Conservation (phyloP, 2,888 invertebrate genomes). For the Belgica antarctica region DNA sequence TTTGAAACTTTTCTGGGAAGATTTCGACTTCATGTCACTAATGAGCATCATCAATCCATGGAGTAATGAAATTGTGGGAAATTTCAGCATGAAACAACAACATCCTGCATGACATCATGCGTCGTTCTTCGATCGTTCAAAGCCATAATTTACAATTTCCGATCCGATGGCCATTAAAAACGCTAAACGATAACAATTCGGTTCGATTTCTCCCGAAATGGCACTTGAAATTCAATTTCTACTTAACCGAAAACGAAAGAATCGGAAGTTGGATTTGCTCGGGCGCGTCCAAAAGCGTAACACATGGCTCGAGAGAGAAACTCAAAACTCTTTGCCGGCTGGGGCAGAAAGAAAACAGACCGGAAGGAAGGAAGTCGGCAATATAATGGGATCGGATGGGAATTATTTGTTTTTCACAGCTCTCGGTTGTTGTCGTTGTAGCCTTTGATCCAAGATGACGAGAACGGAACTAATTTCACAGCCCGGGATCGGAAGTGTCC, state of each 20-base stretch:
- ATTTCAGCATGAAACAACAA: background rate
- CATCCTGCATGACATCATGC: constrained; percentile 22
- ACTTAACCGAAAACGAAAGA: background rate
- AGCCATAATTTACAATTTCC: constrained; percentile 18
- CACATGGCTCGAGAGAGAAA: constrained; percentile 12
- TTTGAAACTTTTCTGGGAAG: constrained; percentile 2
- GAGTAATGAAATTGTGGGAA: background rate
- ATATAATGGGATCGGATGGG: constrained; percentile 22
- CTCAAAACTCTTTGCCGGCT: background rate
- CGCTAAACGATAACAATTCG: background rate
- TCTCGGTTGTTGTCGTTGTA: no score
- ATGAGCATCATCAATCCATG: background rate
- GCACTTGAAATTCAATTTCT: constrained; percentile 19
- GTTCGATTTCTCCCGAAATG: background rate
- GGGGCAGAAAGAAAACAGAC: background rate
- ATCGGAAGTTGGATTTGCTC: constrained; percentile 14
- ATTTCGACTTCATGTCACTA: constrained; percentile 21
- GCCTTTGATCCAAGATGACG: constrained; percentile 2
- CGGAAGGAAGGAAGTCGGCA: constrained; percentile 39
- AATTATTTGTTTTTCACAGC: background rate
- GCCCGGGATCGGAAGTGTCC: constrained; percentile 11
- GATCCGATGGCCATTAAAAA: background rate
- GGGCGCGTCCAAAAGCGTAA: background rate
- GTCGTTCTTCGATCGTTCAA: constrained; percentile 1
- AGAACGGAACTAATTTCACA: constrained; percentile 20